A percentile compares a stretch with the other conserved stretches of the same genome.
Conservation (phyloP, 2,797 vertebrate genomes). For the Pantherophis vulpinus region DNA sequence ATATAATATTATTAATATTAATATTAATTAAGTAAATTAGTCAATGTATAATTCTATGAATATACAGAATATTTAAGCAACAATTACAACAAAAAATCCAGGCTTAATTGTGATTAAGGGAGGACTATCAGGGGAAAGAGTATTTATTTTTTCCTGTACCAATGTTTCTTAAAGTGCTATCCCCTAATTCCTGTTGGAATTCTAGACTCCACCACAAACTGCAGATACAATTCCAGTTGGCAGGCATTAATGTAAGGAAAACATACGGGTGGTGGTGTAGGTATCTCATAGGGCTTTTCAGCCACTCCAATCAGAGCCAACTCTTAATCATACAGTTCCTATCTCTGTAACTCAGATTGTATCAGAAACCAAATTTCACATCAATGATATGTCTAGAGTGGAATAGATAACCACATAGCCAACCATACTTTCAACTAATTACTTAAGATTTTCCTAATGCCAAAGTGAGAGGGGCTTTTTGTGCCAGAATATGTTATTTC, state of each 20-base stretch:
- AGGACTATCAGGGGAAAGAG: not conserved
- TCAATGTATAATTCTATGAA: not conserved
- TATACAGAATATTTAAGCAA: not conserved
- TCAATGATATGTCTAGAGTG: not conserved
- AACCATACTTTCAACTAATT: not conserved
- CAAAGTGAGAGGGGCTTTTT: not conserved
- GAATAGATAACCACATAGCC: not conserved
- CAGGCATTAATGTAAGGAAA: not conserved
- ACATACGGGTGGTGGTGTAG: not conserved
- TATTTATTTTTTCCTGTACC: not conserved
- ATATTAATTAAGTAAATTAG: not conserved
- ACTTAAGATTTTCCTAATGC: not conserved
- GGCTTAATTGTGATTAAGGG: not conserved
- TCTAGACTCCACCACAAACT: not conserved
- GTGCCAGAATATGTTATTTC: not conserved
- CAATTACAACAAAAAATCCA: not conserved
- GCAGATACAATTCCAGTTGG: not conserved
- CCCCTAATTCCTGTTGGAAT: not conserved
- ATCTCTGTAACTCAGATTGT: not conserved
- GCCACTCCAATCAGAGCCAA: not conserved
- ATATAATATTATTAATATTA: too few relatives aligned
- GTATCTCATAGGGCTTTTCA: not conserved
- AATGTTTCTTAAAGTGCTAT: not conserved
- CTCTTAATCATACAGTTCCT: not conserved
- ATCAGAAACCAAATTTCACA: not conserved